phyloP scores from a whole-genome alignment of 2,797 vertebrate species.

The Sebastes variabilis region DNA sequence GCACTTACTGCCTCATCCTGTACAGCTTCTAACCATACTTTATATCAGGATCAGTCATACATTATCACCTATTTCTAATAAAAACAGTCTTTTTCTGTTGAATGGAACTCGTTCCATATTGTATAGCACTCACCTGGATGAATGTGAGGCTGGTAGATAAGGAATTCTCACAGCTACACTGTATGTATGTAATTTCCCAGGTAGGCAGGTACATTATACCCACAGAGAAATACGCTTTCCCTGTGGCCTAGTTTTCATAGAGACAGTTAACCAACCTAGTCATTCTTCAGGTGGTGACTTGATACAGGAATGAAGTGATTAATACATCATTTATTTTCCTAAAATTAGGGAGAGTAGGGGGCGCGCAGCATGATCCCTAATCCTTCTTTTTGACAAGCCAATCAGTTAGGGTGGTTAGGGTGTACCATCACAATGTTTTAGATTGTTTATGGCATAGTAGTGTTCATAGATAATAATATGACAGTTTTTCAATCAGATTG shows the following conservation, averaged over 20 bases:
- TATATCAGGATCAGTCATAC: background rate
- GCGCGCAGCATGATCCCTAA: background rate
- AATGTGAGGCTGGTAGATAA: background rate
- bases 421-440: background rate
- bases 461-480: background rate
- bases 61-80: background rate
- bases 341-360: background rate
- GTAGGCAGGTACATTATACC: background rate
- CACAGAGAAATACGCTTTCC: background rate
- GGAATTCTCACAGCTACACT: background rate
- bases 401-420: background rate
- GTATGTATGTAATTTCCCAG: background rate
- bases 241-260: background rate
- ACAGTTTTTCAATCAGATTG: background rate
- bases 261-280: background rate
- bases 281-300: background rate
- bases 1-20: background rate
- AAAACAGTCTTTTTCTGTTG: background rate
- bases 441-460: background rate
- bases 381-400: background rate
- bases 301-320: background rate
- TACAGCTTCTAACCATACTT: background rate
- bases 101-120: background rate
- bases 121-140: background rate
- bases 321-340: background rate